Evolutionary conservation across 2,113 vertebrate genomes (phyloP).

Genomic region (Melierax canorus): DNA sequence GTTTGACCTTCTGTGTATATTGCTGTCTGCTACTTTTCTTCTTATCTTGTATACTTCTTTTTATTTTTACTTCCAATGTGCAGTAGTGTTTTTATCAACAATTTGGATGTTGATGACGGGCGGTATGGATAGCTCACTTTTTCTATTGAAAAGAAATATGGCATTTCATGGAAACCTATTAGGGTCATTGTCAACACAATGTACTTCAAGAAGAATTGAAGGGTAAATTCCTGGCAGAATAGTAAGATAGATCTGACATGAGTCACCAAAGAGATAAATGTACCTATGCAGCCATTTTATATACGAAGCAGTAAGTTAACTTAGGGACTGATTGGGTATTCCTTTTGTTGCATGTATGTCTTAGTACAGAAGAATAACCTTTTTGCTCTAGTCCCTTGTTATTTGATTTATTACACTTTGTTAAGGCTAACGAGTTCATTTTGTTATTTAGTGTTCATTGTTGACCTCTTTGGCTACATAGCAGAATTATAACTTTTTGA

Average conservation of each 20-base stretch:
- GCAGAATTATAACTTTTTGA: background rate
- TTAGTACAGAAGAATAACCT: background rate
- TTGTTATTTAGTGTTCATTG: background rate
- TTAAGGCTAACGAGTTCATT: background rate
- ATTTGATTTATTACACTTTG: background rate
- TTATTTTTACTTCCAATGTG: slow-evolving; percentile 6
- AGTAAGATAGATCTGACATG: background rate
- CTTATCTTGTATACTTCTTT: background rate
- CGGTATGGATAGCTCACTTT: background rate
- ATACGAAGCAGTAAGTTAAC: background rate
- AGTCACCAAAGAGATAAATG: background rate
- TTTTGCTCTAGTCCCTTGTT: background rate
- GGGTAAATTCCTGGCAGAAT: background rate
- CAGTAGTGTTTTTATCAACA: background rate
- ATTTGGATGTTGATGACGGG: background rate
- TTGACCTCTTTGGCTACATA: background rate
- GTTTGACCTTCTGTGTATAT: background rate
- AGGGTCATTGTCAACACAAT: background rate
- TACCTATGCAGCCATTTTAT: background rate
- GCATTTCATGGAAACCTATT: slow-evolving; percentile 2
- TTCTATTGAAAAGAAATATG: background rate
- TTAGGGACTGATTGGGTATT: background rate
- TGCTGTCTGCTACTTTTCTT: background rate
- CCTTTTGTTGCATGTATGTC: background rate
- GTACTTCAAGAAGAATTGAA: background rate